Evolutionary conservation across 2,888 invertebrate species (phyloP).

Genomic region (Synanthedon myopaeformis): DNA sequence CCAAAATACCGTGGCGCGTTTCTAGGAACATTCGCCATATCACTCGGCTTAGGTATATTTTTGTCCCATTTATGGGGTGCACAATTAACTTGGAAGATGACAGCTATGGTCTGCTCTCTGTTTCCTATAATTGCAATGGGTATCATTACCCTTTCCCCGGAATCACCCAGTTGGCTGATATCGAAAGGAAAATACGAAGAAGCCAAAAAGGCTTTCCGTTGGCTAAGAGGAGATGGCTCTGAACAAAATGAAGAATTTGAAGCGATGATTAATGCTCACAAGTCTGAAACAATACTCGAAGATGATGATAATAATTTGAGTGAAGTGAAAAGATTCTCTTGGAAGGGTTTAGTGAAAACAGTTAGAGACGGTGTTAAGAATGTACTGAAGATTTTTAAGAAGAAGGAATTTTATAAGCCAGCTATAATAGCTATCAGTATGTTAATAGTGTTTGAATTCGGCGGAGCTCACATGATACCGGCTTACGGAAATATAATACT

Average conservation of each 20-base stretch:
- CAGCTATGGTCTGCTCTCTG: slow-evolving; percentile 64
- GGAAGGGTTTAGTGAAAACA: slow-evolving; percentile 31
- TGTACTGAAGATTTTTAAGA: slow-evolving; percentile 49
- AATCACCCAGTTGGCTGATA: slow-evolving; percentile 77
- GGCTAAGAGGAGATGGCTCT: slow-evolving; percentile 67
- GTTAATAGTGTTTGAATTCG: slow-evolving; percentile 59
- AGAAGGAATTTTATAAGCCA: slow-evolving; percentile 58
- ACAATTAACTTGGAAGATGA: slow-evolving; percentile 70
- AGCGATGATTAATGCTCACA: slow-evolving; percentile 50
- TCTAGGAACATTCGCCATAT: slow-evolving; percentile 72
- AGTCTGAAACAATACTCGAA: slow-evolving; percentile 27
- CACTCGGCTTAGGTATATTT: slow-evolving; percentile 74
- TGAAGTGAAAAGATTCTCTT: slow-evolving; percentile 18
- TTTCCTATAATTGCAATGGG: slow-evolving; percentile 62
- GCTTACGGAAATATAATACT: slow-evolving; percentile 59
- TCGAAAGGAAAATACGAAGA: slow-evolving; percentile 68
- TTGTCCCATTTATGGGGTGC: slow-evolving; percentile 75
- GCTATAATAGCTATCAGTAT: slow-evolving; percentile 58
- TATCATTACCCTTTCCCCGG: slow-evolving; percentile 65
- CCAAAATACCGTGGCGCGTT: slow-evolving; percentile 74
- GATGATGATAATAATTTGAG: slow-evolving; percentile 27
- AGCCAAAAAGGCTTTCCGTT: slow-evolving; percentile 71
- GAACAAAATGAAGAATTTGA: slow-evolving; percentile 54
- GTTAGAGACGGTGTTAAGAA: slow-evolving; percentile 32
- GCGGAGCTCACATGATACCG: slow-evolving; percentile 60